Evolutionary conservation across 2,888 invertebrate species (phyloP).

Genomic region (Patella depressa): DNA sequence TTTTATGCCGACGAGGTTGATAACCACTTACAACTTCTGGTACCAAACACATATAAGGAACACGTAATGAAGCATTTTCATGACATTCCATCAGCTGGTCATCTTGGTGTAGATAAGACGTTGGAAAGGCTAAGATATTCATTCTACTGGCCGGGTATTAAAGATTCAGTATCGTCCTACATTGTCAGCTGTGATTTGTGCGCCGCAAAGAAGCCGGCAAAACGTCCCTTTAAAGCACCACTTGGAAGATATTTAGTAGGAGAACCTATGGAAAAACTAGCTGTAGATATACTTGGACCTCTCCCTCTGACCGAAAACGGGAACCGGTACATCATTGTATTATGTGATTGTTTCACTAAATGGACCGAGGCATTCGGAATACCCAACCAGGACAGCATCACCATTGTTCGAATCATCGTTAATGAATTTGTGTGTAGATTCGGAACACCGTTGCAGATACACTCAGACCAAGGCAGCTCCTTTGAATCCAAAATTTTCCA

Average conservation of each 20-base stretch:
- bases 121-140: constrained; percentile 11
- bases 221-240: constrained; percentile 3
- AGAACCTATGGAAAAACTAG: constrained; percentile 21
- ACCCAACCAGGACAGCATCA: constrained; percentile 16
- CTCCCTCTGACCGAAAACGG: constrained; percentile 15
- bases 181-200: not conserved
- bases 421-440: constrained; percentile 24
- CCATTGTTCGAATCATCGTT: constrained; percentile 17
- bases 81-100: constrained; percentile 23
- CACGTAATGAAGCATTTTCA: constrained; percentile 13
- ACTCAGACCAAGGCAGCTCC: constrained; percentile 26
- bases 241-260: constrained; percentile 6
- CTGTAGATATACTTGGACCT: constrained; percentile 19
- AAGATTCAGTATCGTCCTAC: not conserved
- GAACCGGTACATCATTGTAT: constrained; percentile 19
- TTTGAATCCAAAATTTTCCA: constrained; percentile 27
- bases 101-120: constrained; percentile 17
- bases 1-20: not conserved
- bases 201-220: not conserved
- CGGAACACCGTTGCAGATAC: constrained; percentile 26
- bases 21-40: constrained; percentile 5
- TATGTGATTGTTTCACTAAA: constrained; percentile 24
- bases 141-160: constrained; percentile 20
- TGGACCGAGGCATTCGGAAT: constrained; percentile 24
- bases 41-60: not conserved